Evolutionary conservation across 2,888 invertebrate genomes (phyloP).

Genomic region (Quadriops clusia): DNA sequence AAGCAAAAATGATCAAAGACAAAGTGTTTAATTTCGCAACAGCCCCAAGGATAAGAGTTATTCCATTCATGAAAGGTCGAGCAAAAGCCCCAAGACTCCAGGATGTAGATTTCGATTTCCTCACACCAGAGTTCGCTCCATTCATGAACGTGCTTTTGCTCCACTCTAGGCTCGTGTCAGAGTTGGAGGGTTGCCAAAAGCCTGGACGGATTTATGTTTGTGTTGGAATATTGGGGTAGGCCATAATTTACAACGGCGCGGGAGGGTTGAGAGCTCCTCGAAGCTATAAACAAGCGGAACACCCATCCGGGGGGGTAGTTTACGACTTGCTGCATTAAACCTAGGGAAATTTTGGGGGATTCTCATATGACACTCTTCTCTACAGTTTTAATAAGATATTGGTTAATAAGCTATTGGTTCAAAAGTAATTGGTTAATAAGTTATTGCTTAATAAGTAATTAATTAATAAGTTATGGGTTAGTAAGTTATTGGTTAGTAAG

Average conservation of each 20-base stretch:
- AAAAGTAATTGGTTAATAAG: no score
- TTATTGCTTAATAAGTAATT: no score
- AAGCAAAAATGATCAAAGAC: background rate
- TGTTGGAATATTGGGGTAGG: slow-evolving; percentile 15
- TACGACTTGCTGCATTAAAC: no score
- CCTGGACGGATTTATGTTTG: no score
- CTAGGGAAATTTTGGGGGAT: no score
- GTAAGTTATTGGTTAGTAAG: no score
- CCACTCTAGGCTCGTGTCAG: slow-evolving; percentile 12
- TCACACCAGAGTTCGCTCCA: slow-evolving; percentile 17
- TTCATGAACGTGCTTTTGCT: slow-evolving; percentile 15
- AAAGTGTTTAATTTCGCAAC: background rate
- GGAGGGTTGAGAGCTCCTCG: slow-evolving; percentile 2
- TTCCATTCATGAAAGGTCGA: slow-evolving; percentile 14
- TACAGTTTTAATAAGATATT: no score
- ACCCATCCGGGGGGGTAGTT: no score
- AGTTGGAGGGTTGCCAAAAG: slow-evolving; percentile 17
- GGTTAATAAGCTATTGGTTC: no score
- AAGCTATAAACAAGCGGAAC: no score
- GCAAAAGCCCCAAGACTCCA: slow-evolving; percentile 3
- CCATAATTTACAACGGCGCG: slow-evolving; percentile 5
- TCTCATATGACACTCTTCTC: no score
- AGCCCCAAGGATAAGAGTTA: background rate
- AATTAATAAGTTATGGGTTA: no score
- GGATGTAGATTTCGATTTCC: slow-evolving; percentile 19